phyloP scores from a whole-genome alignment of 2,888 invertebrate species.

The Oscheius myriophilus region DNA sequence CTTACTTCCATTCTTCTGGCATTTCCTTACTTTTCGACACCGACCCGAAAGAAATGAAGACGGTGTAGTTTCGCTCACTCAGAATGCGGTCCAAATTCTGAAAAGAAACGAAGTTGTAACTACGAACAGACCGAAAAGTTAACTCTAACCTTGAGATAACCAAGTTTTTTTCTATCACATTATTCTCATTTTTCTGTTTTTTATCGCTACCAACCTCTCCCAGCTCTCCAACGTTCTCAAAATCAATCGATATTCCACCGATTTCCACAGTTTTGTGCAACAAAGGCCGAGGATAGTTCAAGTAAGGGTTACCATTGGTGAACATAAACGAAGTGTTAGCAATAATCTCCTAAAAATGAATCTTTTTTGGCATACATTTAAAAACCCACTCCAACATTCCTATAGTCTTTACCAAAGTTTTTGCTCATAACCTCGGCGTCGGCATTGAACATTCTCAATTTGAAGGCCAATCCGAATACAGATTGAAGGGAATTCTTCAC shows the following conservation, averaged over 20 bases:
- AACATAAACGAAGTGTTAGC: conserved; percentile 11
- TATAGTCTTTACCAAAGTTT: not conserved
- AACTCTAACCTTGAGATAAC: too few relatives aligned
- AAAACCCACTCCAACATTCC: too few relatives aligned
- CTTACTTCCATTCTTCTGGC: conserved; percentile 15
- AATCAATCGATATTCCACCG: conserved; percentile 19
- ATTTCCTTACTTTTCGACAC: conserved; percentile 14
- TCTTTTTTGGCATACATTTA: not conserved
- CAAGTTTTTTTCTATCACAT: too few relatives aligned
- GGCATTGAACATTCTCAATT: not conserved
- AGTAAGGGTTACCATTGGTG: conserved; percentile 20
- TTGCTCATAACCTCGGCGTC: not conserved
- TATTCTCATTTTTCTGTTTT: too few relatives aligned
- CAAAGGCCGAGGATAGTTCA: conserved; percentile 21
- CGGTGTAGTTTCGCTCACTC: conserved; percentile 8
- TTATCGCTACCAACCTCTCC: not conserved
- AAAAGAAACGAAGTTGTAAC: too few relatives aligned
- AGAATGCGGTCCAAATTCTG: conserved; percentile 6
- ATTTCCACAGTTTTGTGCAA: conserved; percentile 18
- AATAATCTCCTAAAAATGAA: conserved; percentile 1
- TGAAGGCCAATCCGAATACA: not conserved
- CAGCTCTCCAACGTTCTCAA: conserved; percentile 1
- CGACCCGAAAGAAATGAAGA: conserved; percentile 19
- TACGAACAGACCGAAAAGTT: too few relatives aligned
- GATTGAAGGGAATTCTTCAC: not conserved